These are phyloP conservation scores for Drosophila infuscata DNA, from an alignment of 2,888 invertebrate genomes.

Conservation along the genomic window DNA sequence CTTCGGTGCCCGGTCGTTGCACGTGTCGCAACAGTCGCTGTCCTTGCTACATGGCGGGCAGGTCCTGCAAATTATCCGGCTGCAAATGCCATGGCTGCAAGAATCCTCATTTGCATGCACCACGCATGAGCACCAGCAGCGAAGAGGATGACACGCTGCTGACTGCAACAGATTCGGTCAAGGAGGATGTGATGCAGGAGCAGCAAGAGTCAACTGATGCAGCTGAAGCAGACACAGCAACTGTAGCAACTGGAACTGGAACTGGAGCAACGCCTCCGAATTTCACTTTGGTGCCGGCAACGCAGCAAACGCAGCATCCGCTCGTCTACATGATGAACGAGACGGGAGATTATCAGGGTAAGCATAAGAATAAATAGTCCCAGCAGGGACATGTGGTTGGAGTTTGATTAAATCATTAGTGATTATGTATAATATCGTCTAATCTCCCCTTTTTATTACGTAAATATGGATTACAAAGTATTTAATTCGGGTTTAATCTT, in stretches of 20 bases:
- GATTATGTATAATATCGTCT: not conserved
- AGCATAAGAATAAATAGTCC: not conserved
- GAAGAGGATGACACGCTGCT: constrained; percentile 12
- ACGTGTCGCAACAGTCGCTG: constrained; percentile 97
- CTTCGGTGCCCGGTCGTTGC: constrained; percentile 94
- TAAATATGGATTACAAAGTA: not conserved
- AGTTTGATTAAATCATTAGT: not conserved
- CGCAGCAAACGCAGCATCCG: constrained; percentile 76
- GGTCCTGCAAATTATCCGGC: constrained; percentile 91
- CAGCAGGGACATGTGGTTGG: not conserved
- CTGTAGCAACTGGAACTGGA: constrained; percentile 17
- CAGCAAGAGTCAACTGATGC: not conserved
- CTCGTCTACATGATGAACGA: constrained; percentile 82
- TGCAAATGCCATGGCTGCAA: constrained; percentile 97
- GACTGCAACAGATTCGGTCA: constrained; percentile 15
- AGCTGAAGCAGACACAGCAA: not conserved
- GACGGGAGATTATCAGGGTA: constrained; percentile 83
- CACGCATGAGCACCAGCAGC: constrained; percentile 88
- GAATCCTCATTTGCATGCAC: constrained; percentile 92
- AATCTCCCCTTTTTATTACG: not conserved
- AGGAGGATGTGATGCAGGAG: not conserved
- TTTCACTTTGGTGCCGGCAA: constrained; percentile 48
- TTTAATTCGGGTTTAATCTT: not conserved
- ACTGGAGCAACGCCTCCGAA: not conserved
- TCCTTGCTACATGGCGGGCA: constrained; percentile 96